Evolutionary conservation across 2,113 vertebrate genomes (phyloP).

Genomic region (Gymnocephalus cernua): DNA sequence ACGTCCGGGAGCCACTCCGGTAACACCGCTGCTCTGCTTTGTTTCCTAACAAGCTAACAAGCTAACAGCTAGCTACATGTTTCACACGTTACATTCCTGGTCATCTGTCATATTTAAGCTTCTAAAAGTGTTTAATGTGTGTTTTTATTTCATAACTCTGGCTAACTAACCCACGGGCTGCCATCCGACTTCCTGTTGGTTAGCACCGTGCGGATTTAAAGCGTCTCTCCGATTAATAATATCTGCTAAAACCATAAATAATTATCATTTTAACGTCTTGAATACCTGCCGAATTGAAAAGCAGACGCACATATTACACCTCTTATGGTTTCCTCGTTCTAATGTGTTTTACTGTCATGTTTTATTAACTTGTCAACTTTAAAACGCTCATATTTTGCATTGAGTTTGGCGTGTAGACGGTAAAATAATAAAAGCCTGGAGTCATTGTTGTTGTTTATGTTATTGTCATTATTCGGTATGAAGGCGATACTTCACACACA

Average conservation of each 20-base stretch:
- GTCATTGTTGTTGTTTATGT: no score
- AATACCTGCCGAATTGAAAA: background rate
- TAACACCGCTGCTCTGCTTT: constrained; percentile 49
- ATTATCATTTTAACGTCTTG: background rate
- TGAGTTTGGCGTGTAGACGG: background rate
- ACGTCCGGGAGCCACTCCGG: constrained; percentile 77
- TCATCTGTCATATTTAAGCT: background rate
- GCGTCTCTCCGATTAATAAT: background rate
- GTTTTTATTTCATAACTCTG: no score
- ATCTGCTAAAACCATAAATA: no score
- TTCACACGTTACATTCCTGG: no score
- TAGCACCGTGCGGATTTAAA: background rate
- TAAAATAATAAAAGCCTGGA: fast-evolving
- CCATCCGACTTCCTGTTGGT: background rate
- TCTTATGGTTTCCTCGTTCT: fast-evolving
- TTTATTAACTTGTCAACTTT: background rate
- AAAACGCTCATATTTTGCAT: background rate
- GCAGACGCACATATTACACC: fast-evolving
- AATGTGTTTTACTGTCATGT: background rate
- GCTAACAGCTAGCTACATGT: background rate
- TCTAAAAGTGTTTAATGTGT: background rate
- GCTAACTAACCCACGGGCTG: no score
- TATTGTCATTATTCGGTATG: no score
- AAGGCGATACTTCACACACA: background rate
- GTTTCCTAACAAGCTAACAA: constrained; percentile 18